Base-by-base conservation (phyloP, 2,888 invertebrate genomes). In the Drosophila picticornis region DNA sequence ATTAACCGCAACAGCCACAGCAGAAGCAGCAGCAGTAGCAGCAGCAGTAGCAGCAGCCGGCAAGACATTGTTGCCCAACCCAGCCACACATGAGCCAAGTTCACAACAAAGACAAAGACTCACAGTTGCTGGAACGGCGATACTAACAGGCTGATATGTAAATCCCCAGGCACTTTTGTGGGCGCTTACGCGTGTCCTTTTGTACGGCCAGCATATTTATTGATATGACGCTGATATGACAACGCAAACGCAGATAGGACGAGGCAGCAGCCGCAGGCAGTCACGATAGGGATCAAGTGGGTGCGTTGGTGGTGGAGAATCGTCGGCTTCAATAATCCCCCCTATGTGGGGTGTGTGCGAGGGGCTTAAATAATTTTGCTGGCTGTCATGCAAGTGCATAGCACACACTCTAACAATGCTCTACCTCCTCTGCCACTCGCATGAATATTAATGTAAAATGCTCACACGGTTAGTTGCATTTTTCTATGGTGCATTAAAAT, bases 391-490 rank as follows among this genome's bases (percentile, higher is more conserved):
- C 85, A 88, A 85, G 90, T 90, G 90, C 83, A 88, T 51, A 74
- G 85, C 86, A 90, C 80, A 88, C 90, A 90, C 70, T 72, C 66
- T 67, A 61, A 34, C 57, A 29, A 31, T 56, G 46, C 64, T n/a
- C 10, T 40, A 27, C 46, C 56, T 60, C 32, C 50, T 50, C 29
- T 51, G 36, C 32, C 32, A 48, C 59, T 60, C 51, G 66, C 81
- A 85, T 86, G 85, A 83, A 86, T 86, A 86, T 86, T 86, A 86
- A 86, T 86, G 90, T 68, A 79, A 88, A 90, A 81, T 85, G 88
- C 88, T 90, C 88, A 85, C 90, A 85, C 83, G 90, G 87, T 89
- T 87, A 90, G 88, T 82, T 89, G 87, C 82, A 77, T 89, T 87
- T 88, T 86, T 89, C 85, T 74, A 80, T 81, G 78, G 68, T 64